Evolutionary conservation across 2,797 vertebrate genomes (phyloP), one percentile per base, ranked within the genome.

Genomic region (Pseudotriccus pelzelni): DNA sequence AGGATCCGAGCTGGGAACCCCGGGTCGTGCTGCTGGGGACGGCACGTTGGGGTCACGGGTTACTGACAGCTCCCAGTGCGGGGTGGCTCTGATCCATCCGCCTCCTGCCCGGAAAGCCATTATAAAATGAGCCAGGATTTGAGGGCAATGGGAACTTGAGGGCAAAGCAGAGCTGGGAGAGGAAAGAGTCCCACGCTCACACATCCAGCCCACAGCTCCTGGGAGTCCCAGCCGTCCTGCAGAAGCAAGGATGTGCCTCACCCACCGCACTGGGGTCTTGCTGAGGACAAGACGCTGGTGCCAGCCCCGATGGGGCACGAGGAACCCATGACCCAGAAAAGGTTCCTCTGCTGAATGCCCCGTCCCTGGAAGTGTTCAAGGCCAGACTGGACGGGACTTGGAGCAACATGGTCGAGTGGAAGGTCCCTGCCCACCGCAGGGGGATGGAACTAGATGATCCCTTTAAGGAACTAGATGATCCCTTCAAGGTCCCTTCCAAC

Each of bases 161-260:
- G 43, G 46, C 76, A 80, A 75, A 84, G 44, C 4, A 6, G 74
- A 84, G 56, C 46, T 80, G 60, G 34, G 50, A 52, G 30, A 87
- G 18, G 56, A 82, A 17, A 81, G n/a, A 10, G 10, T 89, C 90
- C 67, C 88, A 95, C 1, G 2, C 56, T 94, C 49, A 66, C 73
- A 84, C 66, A 62, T 77, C 58, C 77, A 70, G 68, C 50, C 47
- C 0, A 0, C 0, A 1, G 83, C 46, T 66, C 50, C 34, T 19
- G 80, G 63, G 43, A 53, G 41, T n/a, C n/a, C 19, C 63, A 60
- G 32, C 7, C 27, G 44, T 10, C 21, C 34, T 3, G 2, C 23
- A 74, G 70, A 10, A 16, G 28, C 37, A 22, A 32, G 12, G 43
- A 43, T 16, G 6, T 22, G 70, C 50, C 55, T 69, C 59, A 78